phyloP scores from a whole-genome alignment of 1,140 invertebrate species.

The Drosophila suzukii region DNA sequence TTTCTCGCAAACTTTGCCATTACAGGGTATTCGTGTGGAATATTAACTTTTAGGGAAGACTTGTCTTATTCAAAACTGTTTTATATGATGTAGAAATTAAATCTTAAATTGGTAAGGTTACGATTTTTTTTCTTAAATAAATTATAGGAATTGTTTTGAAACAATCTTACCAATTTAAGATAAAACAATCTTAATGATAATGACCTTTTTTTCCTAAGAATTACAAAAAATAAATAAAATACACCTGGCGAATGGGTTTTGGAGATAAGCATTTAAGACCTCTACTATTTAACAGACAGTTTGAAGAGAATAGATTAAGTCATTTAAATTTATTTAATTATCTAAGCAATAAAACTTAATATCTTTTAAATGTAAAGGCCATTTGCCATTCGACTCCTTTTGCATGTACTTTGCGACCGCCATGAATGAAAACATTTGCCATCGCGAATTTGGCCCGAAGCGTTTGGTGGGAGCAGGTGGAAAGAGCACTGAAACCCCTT shows the following conservation, averaged over 20 bases:
- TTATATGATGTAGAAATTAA: too few species aligned
- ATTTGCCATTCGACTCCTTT: slow-evolving; percentile 22
- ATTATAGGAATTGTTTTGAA: too few species aligned
- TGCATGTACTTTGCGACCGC: slow-evolving; percentile 9
- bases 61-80: too few species aligned
- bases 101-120: too few species aligned
- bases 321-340: neutral
- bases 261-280: neutral
- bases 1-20: neutral
- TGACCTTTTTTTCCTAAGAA: too few species aligned
- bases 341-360: neutral
- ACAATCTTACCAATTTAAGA: too few species aligned
- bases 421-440: slow-evolving; percentile 72
- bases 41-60: neutral
- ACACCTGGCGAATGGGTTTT: too few species aligned
- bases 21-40: slow-evolving; percentile 1
- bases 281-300: neutral
- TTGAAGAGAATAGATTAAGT: neutral
- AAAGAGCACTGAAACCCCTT: slow-evolving; percentile 41
- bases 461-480: slow-evolving; percentile 66
- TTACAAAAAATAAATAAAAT: too few species aligned
- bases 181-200: too few species aligned
- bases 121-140: too few species aligned
- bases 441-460: slow-evolving; percentile 46
- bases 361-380: slow-evolving; percentile 7